These are phyloP conservation scores for Rhingia campestris DNA, from an alignment of 2,888 invertebrate genomes.

Conservation along the genomic window DNA sequence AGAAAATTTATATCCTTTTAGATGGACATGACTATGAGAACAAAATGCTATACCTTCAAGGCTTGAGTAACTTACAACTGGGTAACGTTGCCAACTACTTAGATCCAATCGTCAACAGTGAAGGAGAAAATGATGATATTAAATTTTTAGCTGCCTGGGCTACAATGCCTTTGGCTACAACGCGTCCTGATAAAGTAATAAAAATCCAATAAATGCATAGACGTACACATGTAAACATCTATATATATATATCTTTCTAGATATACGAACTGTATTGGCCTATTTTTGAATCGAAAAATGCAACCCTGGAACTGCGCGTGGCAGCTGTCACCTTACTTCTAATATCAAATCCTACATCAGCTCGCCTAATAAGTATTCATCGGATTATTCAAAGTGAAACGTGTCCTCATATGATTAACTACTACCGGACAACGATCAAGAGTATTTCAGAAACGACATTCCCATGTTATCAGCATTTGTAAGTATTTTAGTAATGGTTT, in stretches of 20 bases:
- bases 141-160: conserved; percentile 88
- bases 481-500: conserved; percentile 79
- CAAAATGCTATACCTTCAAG: conserved; percentile 89
- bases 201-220: neutral
- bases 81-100: conserved; percentile 84
- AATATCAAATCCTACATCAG: conserved; percentile 86
- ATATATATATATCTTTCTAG: conserved; percentile 76
- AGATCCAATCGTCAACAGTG: conserved; percentile 85
- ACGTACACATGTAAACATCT: neutral
- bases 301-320: conserved; percentile 87
- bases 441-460: conserved; percentile 87
- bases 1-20: conserved; percentile 77
- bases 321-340: conserved; percentile 87
- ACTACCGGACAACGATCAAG: conserved; percentile 88
- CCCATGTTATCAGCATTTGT: conserved; percentile 88
- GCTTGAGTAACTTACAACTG: conserved; percentile 86
- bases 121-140: conserved; percentile 82
- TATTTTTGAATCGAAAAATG: conserved; percentile 87
- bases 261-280: conserved; percentile 87
- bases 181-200: conserved; percentile 83
- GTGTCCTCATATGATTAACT: conserved; percentile 87
- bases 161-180: conserved; percentile 84
- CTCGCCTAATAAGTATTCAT: conserved; percentile 87
- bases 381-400: conserved; percentile 87
- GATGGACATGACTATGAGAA: conserved; percentile 87